phyloP scores from a whole-genome alignment of 2,797 vertebrate species.

The Gymnoscopelus braueri region DNA sequence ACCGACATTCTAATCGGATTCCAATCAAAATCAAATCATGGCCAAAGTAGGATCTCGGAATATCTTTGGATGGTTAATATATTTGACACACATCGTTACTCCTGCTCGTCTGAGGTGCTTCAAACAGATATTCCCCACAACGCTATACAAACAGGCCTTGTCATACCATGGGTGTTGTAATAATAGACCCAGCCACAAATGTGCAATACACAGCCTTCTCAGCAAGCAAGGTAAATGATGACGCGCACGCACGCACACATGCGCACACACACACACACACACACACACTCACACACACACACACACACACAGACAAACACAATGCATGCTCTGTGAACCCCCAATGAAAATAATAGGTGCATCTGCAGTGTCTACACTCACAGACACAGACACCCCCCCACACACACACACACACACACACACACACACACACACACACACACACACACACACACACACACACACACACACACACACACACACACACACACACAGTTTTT shows the following conservation, averaged over 20 bases:
- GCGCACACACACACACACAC: constrained; percentile 10
- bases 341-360: constrained; percentile 26
- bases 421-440: neutral
- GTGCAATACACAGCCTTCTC: constrained; percentile 20
- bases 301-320: constrained; percentile 4
- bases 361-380: constrained; percentile 33
- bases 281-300: constrained; percentile 35
- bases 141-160: constrained; percentile 7
- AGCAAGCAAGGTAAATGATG: constrained; percentile 9
- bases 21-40: constrained; percentile 3
- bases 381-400: neutral
- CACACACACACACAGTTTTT: constrained; percentile 30
- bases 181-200: constrained; percentile 22
- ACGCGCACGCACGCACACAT: constrained; percentile 13
- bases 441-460: constrained; percentile 20
- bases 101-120: constrained; percentile 18
- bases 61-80: constrained; percentile 30
- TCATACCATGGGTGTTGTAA: constrained; percentile 33
- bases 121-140: constrained; percentile 38
- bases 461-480: constrained; percentile 17
- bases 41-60: constrained; percentile 10
- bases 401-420: constrained; percentile 6
- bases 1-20: neutral
- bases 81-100: constrained; percentile 18
- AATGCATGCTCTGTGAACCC: constrained; percentile 20